Percentiles rank a stretch among this genome's conserved stretches.
Conservation (phyloP, 2,113 vertebrate genomes). For the Onychostruthus taczanowskii region DNA sequence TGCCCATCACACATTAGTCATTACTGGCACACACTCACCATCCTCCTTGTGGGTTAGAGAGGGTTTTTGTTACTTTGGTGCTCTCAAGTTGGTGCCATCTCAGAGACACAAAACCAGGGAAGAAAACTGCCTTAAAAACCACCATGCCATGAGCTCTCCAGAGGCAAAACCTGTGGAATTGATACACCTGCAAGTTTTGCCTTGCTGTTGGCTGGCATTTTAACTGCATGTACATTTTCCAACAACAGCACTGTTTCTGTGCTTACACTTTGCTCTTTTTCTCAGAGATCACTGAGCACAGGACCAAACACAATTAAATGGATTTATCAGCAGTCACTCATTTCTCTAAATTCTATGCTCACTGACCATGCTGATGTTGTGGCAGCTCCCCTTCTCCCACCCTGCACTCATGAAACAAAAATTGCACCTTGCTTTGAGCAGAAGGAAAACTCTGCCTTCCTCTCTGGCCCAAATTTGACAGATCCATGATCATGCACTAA, state of each 20-base stretch:
- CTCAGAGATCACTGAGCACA: background rate
- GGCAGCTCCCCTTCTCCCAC: background rate
- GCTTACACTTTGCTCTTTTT: background rate
- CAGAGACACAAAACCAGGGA: background rate
- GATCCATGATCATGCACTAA: background rate
- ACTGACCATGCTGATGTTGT: background rate
- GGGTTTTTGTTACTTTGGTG: background rate
- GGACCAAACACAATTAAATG: constrained; percentile 17
- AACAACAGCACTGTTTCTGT: background rate
- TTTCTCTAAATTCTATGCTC: background rate
- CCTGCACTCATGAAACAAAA: background rate
- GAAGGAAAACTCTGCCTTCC: background rate
- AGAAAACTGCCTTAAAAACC: background rate
- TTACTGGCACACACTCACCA: background rate
- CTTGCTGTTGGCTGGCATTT: background rate
- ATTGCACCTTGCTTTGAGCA: background rate
- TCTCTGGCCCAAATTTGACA: background rate
- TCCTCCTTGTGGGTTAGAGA: background rate
- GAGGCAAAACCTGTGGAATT: background rate
- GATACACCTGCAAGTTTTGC: background rate
- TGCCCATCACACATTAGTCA: background rate
- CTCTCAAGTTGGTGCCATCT: background rate
- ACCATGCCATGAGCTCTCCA: background rate
- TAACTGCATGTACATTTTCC: background rate
- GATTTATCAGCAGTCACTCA: background rate